Base-by-base conservation (phyloP, 1,140 invertebrate genomes). In the Drosophila rhopaloa region DNA sequence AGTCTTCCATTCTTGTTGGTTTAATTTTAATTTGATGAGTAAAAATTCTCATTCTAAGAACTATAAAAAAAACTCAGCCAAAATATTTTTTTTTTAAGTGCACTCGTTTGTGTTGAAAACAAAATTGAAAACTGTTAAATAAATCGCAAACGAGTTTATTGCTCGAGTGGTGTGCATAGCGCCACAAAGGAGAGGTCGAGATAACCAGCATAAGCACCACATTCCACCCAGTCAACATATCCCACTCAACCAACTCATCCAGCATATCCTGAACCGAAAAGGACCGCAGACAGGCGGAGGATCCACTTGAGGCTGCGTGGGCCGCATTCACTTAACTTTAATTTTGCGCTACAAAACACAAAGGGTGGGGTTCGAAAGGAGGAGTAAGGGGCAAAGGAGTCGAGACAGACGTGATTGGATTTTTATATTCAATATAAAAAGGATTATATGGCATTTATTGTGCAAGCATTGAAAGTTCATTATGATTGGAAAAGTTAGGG, bases 391-490 rank as follows among this genome's bases (percentile, higher is more conserved):
- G 37, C 19, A 14, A 37, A 44, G 19, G 48, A 51, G 50, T 14
- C 44, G 59, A 76, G 55, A 48, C 50, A 72, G 50, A 79, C 75
- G 78, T 89, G 84, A 89, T 89, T 89, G 84, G 84, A 83, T 83
- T 89, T 83, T 89, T 89, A 84, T 89, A 89, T 89, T 89, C 84
- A 89, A 89, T 89, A 89, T 90, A 89, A 84, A 89, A 89, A 89
- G 84, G 84, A 84, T 89, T 89, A 89, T 83, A 88, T 76, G 76
- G 72, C 67, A 53, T 68, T 82, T 79, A 62, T 83, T 82, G 32
- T 61, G 68, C 76, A 50, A 32, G 51, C 72, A 72, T 68, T 76
- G 74, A 71, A 73, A 84, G 74, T 84, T 84, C 80, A 89, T 89
- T 81, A 89, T 89, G 88, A 89, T 89, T 89, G 84, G 84, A 89